Conservation (phyloP, 2,888 invertebrate species). For the Tipula vernalis region DNA sequence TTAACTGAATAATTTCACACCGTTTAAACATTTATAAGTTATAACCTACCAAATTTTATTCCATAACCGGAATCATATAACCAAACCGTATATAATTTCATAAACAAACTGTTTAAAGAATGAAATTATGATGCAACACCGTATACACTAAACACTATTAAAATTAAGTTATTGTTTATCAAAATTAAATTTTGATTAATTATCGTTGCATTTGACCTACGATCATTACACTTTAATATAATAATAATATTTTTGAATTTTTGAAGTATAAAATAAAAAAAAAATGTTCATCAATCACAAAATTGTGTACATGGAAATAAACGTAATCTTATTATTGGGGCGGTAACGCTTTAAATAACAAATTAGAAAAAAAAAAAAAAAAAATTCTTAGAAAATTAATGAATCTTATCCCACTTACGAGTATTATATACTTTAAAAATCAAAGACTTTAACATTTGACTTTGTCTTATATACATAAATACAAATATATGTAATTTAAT, state of each 20-base stretch:
- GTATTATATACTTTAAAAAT: neutral
- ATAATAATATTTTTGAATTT: neutral
- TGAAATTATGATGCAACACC: neutral
- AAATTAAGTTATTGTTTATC: neutral
- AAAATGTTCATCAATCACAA: neutral
- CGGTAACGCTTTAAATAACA: neutral
- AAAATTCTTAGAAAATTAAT: neutral
- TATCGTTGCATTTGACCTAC: neutral
- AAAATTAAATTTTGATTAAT: neutral
- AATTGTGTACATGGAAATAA: neutral
- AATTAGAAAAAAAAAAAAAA: neutral
- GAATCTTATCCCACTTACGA: neutral
- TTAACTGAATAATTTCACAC: neutral
- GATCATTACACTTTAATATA: neutral
- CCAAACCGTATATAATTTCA: neutral
- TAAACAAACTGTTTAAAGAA: neutral
- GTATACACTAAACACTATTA: neutral
- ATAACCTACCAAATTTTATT: neutral
- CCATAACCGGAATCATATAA: neutral
- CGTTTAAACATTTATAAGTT: neutral
- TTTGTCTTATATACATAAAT: neutral
- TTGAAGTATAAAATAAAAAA: neutral
- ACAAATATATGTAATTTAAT: neutral
- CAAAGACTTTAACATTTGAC: neutral
- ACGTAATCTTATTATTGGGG: constrained; percentile 4